Evolutionary conservation across 1,140 invertebrate genomes (phyloP).

Genomic region (Trissolcus basalis): DNA sequence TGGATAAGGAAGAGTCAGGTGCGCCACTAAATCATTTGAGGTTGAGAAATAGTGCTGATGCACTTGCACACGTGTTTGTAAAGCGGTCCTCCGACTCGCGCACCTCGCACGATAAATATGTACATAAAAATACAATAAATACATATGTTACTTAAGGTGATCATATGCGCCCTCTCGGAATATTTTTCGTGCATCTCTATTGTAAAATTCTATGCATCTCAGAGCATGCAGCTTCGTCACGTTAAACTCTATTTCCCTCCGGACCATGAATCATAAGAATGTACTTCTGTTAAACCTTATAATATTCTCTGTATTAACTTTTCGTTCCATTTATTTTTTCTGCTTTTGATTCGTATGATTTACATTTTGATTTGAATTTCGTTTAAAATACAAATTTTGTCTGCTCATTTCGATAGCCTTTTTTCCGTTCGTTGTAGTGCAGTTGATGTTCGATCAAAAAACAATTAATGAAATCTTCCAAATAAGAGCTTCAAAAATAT

Average conservation of each 20-base stretch:
- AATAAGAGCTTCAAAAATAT: no score
- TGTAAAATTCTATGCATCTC: conserved; percentile 59
- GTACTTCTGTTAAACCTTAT: conserved; percentile 20
- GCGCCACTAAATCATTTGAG: conserved; percentile 44
- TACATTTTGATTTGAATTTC: background rate
- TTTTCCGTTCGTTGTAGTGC: no score
- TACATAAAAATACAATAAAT: conserved; percentile 56
- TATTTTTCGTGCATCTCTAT: conserved; percentile 41
- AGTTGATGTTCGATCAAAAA: background rate
- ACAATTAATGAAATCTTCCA: no score
- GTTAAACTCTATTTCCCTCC: conserved; percentile 31
- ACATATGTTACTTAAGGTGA: conserved; percentile 48
- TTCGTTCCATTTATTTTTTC: background rate
- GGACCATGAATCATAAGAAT: conserved; percentile 43
- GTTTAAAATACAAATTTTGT: no score
- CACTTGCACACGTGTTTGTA: conserved; percentile 26
- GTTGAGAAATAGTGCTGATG: conserved; percentile 40
- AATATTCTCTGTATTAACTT: conserved; percentile 6
- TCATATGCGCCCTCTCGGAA: conserved; percentile 38
- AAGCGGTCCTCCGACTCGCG: conserved; percentile 1
- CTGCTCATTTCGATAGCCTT: no score
- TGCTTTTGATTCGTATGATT: background rate
- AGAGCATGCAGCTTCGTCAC: conserved; percentile 16
- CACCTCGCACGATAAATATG: conserved; percentile 28
- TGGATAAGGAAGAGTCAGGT: conserved; percentile 55